Evolutionary conservation across 2,797 vertebrate genomes (phyloP), one percentile per base, ranked within the genome.

Genomic region (Syndactyla subalaris): DNA sequence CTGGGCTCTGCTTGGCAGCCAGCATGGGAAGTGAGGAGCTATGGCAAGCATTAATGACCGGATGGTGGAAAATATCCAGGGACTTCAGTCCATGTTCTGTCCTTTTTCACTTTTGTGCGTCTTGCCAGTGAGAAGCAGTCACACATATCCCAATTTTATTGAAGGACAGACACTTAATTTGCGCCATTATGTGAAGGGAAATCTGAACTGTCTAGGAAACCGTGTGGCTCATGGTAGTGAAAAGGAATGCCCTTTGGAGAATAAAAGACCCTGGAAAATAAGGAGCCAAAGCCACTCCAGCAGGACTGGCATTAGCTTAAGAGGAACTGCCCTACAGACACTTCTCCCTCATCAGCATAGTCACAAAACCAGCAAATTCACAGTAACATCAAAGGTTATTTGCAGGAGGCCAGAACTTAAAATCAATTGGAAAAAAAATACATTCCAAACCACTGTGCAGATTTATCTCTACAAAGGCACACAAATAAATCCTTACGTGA

Each of bases 1-100:
- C 91, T 57, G 82, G 80, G 82, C 78, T 72, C 36, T 54, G 74
- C 49, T 90, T 97, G 96, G 96, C 95, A 96, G 88, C 29, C 55
- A 6, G 54, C n/a, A 66, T 96, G 96, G 96, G 96, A 97, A 97
- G 73, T 6, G 12, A 55, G 88, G 74, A 88, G 85, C 85, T 39
- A 8, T 16, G 6, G 82, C 75, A 48, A 79, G 57, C 58, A 13
- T 36, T 55, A 83, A 79, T 3, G 41, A 92, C 88, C 76, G 58
- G 95, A 93, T 91, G 73, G 81, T 97, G 95, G 97, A 97, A 96
- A 78, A 73, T 6, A 71, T 89, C 96, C 96, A 97, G 85, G 79
- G 41, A 67, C 58, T 89, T 45, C 61, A 38, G 59, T 65, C 92
- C 83, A 59, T 4, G 4, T 27, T 85, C 81, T 59, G 55, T 89